Percentiles rank a stretch among this genome's conserved stretches.
Conservation (phyloP, 2,113 vertebrate genomes). For the Naja naja region DNA sequence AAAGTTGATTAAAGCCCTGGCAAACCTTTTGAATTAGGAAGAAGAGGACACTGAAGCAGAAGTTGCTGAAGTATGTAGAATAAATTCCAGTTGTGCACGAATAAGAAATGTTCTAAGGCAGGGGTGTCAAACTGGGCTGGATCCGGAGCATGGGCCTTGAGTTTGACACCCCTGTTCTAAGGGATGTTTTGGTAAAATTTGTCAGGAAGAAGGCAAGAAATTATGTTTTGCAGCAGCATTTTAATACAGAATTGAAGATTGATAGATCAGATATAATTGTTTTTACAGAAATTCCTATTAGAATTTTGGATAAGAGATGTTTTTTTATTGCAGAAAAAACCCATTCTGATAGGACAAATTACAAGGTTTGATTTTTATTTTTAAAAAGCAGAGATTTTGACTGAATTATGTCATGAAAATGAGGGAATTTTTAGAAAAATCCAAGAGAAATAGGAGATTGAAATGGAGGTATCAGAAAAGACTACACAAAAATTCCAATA, state of each 20-base stretch:
- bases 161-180: not conserved
- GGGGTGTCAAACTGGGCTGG: no score
- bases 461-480: not conserved
- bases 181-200: not conserved
- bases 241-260: not conserved
- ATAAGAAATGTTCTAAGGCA: not conserved
- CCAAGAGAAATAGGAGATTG: not conserved
- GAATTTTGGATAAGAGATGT: not conserved
- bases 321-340: not conserved
- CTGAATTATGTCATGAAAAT: not conserved
- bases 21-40: not conserved
- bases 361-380: not conserved
- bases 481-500: not conserved
- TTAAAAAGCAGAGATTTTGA: not conserved
- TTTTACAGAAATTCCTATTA: not conserved
- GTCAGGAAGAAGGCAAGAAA: not conserved
- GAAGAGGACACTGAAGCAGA: not conserved
- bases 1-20: not conserved
- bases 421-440: not conserved
- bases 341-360: not conserved
- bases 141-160: no score
- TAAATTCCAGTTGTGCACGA: not conserved
- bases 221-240: not conserved
- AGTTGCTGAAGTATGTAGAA: not conserved
- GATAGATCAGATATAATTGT: not conserved